Percentiles rank a stretch among this genome's conserved stretches.
Conservation (phyloP, 2,888 invertebrate genomes). For the Euplagia quadripunctaria region DNA sequence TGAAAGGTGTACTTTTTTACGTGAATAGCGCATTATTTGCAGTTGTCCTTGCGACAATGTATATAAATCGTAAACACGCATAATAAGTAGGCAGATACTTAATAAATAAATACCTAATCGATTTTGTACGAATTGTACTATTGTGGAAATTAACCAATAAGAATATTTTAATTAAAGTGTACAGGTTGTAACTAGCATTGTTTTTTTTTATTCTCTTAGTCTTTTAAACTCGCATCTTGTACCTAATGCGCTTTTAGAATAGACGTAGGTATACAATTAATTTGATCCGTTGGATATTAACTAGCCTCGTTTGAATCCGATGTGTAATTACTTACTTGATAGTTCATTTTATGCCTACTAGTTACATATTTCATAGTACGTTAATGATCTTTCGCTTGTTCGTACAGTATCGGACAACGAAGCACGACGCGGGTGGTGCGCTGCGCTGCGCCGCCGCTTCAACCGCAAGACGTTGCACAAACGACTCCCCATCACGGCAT, state of each 20-base stretch:
- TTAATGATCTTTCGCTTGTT: not conserved
- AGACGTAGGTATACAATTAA: not conserved
- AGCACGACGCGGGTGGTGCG: constrained; percentile 72
- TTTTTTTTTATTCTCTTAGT: not conserved
- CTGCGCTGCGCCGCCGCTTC: constrained; percentile 83
- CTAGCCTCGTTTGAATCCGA: not conserved
- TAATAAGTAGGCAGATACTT: not conserved
- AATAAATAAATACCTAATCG: not conserved
- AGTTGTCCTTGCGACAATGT: not conserved
- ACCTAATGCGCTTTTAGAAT: not conserved
- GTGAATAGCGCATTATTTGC: not conserved
- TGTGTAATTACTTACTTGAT: not conserved
- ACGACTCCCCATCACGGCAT: constrained; percentile 91
- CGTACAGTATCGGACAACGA: constrained; percentile 82
- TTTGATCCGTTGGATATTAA: not conserved
- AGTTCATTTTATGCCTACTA: not conserved
- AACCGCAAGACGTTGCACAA: constrained; percentile 91
- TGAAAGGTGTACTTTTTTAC: not conserved
- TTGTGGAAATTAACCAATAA: not conserved
- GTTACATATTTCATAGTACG: not conserved
- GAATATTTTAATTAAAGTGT: not conserved
- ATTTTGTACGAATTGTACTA: not conserved
- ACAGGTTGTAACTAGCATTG: not conserved
- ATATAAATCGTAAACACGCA: not conserved
- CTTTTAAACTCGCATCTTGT: not conserved